Base-by-base conservation (phyloP, 2,888 invertebrate genomes). In the Sinelater perroti region DNA sequence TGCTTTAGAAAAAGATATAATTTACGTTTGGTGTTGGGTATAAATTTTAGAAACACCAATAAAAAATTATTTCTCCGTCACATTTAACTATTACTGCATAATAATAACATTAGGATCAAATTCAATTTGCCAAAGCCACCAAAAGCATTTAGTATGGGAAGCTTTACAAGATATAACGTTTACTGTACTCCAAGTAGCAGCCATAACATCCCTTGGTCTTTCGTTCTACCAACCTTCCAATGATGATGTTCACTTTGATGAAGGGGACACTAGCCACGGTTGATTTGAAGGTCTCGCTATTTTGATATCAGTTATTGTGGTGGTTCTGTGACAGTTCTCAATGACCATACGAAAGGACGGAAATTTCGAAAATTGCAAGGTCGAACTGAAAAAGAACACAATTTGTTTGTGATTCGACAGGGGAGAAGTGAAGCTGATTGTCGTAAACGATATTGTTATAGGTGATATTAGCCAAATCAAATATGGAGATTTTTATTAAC, bases 281-380 rank as follows among this genome's bases (percentile, higher is more conserved):
- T 99, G 98, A 98, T 99, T 99, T 78, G 99, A 99, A 84, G 98
- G 98, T 76, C 87, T 96, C 76, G 98, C 99, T 78, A 99, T 99
- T 81, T 87, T 99, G 81, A 93, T 97, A 81, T 98, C 98, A 73
- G 99, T 99, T 77, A 93, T 97, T 80, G 97, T 97, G 79, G 97
- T 99, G 80, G 98, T 99, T 69, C 85, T 99, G 98, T 99, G 72
- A 99, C 98, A 79, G 98, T 99, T 74, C 96, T 98, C 83, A 99
- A 99, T 85, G 98, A 99, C 86, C 99, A 97, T 83, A 95, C 96
- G 75, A 99, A 99, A 86, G 99, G 99, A 83, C 89, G 96, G 81
- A 98, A 99, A 84, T 99, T 99, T 83, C 89, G 98, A 77, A 98
- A 97, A 74, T 87, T 98, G 71, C 97, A 98, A 82, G 92, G 83